phyloP scores from a whole-genome alignment of 2,888 invertebrate species.

The Melolontha melolontha region DNA sequence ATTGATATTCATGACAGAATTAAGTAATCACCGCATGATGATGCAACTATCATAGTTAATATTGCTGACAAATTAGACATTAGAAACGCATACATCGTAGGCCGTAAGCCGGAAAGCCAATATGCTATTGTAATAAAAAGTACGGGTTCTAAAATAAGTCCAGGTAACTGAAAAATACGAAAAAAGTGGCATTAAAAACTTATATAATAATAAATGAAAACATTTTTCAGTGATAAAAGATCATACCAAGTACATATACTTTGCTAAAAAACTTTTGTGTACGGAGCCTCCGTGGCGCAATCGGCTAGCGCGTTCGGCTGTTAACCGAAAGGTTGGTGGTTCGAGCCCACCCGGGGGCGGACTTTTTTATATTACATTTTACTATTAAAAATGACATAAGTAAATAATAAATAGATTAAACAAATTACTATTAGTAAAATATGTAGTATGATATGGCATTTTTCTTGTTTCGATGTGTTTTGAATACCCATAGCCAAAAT shows the following conservation, averaged over 20 bases:
- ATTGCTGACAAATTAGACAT: conserved; percentile 78
- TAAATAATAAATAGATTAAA: too few species aligned
- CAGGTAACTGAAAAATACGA: conserved; percentile 76
- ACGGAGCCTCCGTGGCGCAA: conserved; percentile 91
- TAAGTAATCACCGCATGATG: conserved; percentile 77
- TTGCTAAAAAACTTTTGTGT: too few species aligned
- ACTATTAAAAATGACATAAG: background rate
- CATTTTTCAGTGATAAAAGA: too few species aligned
- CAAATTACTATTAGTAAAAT: too few species aligned
- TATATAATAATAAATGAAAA: too few species aligned
- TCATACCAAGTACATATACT: too few species aligned
- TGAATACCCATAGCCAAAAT: too few species aligned
- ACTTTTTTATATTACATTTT: conserved; percentile 58
- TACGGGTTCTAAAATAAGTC: conserved; percentile 84
- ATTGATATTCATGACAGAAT: conserved; percentile 11
- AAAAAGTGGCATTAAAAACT: background rate
- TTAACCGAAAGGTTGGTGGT: conserved; percentile 99
- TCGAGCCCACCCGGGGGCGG: conserved; percentile 92
- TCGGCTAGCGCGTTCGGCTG: conserved; percentile 98
- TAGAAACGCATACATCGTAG: conserved; percentile 75
- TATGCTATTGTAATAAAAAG: conserved; percentile 86
- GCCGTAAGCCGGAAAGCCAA: conserved; percentile 85
- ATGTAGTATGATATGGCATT: too few species aligned
- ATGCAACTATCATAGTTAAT: conserved; percentile 87
- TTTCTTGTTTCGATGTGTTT: too few species aligned